Base-by-base conservation (phyloP, 2,888 invertebrate species). In the Cantharis rustica region DNA sequence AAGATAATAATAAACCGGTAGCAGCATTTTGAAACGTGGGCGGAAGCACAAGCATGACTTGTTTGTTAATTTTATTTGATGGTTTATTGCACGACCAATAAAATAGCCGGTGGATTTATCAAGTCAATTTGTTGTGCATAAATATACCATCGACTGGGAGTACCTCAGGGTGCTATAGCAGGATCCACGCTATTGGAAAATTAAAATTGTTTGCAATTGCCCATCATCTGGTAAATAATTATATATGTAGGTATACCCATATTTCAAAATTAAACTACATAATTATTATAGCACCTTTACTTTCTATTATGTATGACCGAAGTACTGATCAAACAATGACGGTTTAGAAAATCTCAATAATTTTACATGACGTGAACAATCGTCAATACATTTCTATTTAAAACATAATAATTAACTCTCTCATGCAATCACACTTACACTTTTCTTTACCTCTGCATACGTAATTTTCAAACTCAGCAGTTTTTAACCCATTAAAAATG, bases 21-120 rank as follows among this genome's bases (percentile, higher is more conserved):
- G 73, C 73, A 68, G 68, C 73, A 68, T 61, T 72, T 72, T 73
- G 68, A 68, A 62, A 73, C 73, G 73, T 73, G 73, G 73, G 73
- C 73, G 73, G 73, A 73, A 73, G 68, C 68, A 47, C 17, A 62
- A 26, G 31, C 73, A 73, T 73, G 73, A 68, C 68, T 68, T 61
- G 73, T 17, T 47, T 26, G 73, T 68, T 73, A 73, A 73, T 73
- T 26, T 16, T 16, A 27, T 16, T 69, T 27, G 26, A 62, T 71
- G 63, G 71, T 71, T 71, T 63, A 71, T 71, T 63, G 71, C 71
- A 63, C 71, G 71, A 71, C 72, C 61, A 27, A 66, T 71, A n/a
- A n/a, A 47, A 47, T 47, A 47, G 47, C n/a, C 47, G 47, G n/a
- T 47, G n/a, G 13, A 13, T 31, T 47, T 47, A n/a, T 47, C 47